Evolutionary conservation across 2,888 invertebrate species (phyloP), one percentile per base, ranked within the genome.

Genomic region (Tetranychus truncatus): DNA sequence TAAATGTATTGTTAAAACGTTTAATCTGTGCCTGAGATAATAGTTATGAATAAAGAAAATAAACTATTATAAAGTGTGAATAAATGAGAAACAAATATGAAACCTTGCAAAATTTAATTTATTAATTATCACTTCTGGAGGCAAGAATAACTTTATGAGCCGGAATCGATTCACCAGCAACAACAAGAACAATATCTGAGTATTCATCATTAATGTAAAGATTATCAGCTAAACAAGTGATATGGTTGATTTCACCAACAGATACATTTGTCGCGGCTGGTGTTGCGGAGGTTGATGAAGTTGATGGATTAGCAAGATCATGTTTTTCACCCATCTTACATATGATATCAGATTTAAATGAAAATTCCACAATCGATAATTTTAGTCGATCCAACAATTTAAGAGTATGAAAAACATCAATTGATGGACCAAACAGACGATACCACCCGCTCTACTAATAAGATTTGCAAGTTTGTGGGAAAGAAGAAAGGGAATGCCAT

Each of bases 71-170:
- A 34, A 34, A 34, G 34, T 34, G 34, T 34, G 34, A 34, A 34
- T 34, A 34, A 34, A 34, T 34, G 34, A 34, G 34, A 34, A 34
- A 34, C 4, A 34, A 34, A 34, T 34, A 4, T 34, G 5, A 34
- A 34, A 34, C 5, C 2, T 34, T 34, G 34, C 34, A 34, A 34
- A 34, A 34, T 34, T 3, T 34, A 3, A 34, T 34, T 34, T 5
- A 34, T 34, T 34, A 99, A 84, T 96, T 97, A 80, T 95, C 92
- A 81, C 95, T 95, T 80, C 97, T 87, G 45, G 95, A 91, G 0
- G 97, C 97, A 75, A 99, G 86, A 80, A 99, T 91, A 6, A 95
- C 88, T 82, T 88, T 88, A 80, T 91, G 91, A 18, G 88, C 89
- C 80, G 86, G 86, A 77, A 90, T 87, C 79, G 80, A 80, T 77